Evolutionary conservation across 2,888 invertebrate species (phyloP), one percentile per base, ranked within the genome.

Genomic region (Tachina fera): DNA sequence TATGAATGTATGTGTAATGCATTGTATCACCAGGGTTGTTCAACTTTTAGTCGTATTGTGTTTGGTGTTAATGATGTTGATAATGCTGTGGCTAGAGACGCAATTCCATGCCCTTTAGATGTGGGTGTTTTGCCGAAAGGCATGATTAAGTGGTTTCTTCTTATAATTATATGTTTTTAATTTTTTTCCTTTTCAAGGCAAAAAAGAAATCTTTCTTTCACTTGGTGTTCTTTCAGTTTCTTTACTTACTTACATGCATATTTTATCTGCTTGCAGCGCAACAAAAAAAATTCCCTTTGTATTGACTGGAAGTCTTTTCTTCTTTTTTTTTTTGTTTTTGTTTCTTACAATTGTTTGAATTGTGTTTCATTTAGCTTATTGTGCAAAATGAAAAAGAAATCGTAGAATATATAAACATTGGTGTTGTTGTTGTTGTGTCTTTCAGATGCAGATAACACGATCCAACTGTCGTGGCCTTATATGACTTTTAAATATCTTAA

Each of bases 141-240:
- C 86, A 86, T 83, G 86, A 83, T 86, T 83, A 83, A 86, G 86
- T 86, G 86, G 86, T 86, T 79, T 70, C 81, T 75, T 75, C 78
- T 83, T 75, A 71, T 79, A 86, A 79, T 86, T 79, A 75, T 75
- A 67, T 60, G 71, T 51, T 77, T 49, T 65, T 14, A 60, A 68
- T 68, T 49, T 76, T 70, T 60, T 16, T 65, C 9, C 39, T 61
- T 77, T 85, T 83, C 79, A 86, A 86, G 76, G 86, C 86, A 79
- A 80, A 75, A 60, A 19, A 31, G 31, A 31, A 31, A 31, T 31
- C 31, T 31, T 31, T 65, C 63, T 83, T 53, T 71, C 61, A 51
- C 70, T 41, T 49, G 16, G 19, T 47, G 39, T 47, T 41, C 13
- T 39, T 43, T n/a, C n/a, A n/a, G n/a, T n/a, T n/a, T 51, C 13